Base-by-base conservation (phyloP, 2,888 invertebrate genomes). In the Lasioglossum morio region DNA sequence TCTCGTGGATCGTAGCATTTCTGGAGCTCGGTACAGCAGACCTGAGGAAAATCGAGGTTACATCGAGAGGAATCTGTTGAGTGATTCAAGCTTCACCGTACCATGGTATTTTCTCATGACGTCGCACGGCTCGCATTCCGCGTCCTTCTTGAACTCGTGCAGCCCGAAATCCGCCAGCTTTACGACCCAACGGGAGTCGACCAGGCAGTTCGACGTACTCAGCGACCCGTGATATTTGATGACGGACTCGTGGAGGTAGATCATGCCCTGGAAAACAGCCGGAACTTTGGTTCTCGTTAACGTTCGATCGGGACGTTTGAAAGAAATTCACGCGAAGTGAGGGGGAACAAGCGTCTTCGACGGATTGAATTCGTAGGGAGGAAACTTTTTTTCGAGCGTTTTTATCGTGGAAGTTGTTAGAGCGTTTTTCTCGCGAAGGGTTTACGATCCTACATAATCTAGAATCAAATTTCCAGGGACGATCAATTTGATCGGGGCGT, bases 151-250 rank as follows among this genome's bases (percentile, higher is more conserved):
- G 94, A 99, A 98, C 94, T 98, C 98, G 89, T 97, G 97, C 72
- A 99, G 96, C 1, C 99, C 99, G 94, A 98, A 99, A 96, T 99
- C 99, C 1, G 98, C 97, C 48, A 99, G 96, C 95, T 99, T 98
- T 75, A 99, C 97, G 84, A 99, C 98, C 99, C 99, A 99, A 48
- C 99, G 97, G 43, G 98, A 98, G 95, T 99, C 99, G 82, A 99
- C 98, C 82, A 99, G 96, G 95, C 99, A 99, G 95, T 99, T 99
- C 69, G 98, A 98, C 0, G 98, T 97, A 92, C 98, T 97, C 82
- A 99, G 96, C 78, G 98, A 97, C 0, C 99, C 99, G 95, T 99
- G 99, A 94, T 97, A 98, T 90, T 97, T 97, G 69, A 98, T 96
- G 63, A 98, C 97, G 2, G 98, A 98, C 92, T 98, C 98, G 96